Evolutionary conservation across 2,797 vertebrate genomes (phyloP).

Genomic region (Austrolebias charrua): DNA sequence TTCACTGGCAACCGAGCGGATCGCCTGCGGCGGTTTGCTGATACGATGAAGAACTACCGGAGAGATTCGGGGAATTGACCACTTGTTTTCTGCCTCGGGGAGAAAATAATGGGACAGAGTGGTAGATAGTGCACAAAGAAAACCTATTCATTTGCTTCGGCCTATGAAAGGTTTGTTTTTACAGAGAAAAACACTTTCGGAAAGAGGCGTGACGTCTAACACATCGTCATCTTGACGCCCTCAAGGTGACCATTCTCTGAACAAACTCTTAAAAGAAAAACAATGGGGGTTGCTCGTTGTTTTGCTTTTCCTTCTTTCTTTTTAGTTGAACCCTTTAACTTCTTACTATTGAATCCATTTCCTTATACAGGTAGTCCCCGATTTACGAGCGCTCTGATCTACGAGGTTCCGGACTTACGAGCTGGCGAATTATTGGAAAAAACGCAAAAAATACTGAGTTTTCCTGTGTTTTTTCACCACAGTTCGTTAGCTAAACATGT

Average conservation of each 20-base stretch:
- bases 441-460: no score
- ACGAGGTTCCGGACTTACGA: no score
- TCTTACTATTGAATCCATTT: constrained; percentile 72
- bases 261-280: constrained; percentile 31
- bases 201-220: constrained; percentile 26
- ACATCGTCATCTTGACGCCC: not conserved
- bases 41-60: constrained; percentile 45
- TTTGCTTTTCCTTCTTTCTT: constrained; percentile 20
- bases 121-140: constrained; percentile 38
- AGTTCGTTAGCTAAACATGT: no score
- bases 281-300: constrained; percentile 33
- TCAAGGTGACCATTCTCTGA: not conserved
- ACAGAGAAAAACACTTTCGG: constrained; percentile 4
- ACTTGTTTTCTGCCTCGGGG: constrained; percentile 46
- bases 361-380: no score
- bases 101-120: constrained; percentile 28
- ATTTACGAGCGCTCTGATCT: no score
- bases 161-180: constrained; percentile 37
- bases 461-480: no score
- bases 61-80: constrained; percentile 53
- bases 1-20: constrained; percentile 42
- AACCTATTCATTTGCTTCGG: constrained; percentile 38
- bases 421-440: no score
- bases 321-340: constrained; percentile 58
- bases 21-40: constrained; percentile 35